phyloP scores from a whole-genome alignment of 2,888 invertebrate genomes.

The Leistus spinibarbis region DNA sequence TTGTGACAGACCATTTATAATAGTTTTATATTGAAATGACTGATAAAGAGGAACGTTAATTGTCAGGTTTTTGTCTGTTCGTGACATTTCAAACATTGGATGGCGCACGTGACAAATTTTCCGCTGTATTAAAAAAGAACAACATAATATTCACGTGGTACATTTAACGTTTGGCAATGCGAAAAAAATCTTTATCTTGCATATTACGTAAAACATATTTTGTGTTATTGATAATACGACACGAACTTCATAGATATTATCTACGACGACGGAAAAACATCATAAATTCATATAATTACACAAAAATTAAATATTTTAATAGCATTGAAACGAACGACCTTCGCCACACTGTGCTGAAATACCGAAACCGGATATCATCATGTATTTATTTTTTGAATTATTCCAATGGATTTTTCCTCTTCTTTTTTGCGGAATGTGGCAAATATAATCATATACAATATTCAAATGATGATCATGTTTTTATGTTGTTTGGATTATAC shows the following conservation, averaged over 20 bases:
- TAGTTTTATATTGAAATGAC: background rate
- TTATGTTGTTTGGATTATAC: no score
- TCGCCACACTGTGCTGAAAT: background rate
- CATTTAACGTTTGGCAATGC: no score
- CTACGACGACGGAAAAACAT: background rate
- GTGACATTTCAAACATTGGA: background rate
- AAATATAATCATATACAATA: background rate
- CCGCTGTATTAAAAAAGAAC: background rate
- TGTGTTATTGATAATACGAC: background rate
- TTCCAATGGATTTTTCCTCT: no score
- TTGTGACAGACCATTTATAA: background rate
- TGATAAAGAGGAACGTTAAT: background rate
- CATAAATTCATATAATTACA: background rate
- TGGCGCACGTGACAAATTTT: background rate
- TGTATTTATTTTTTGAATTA: background rate
- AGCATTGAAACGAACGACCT: background rate
- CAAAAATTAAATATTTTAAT: background rate
- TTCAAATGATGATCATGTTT: no score
- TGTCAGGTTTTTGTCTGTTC: background rate
- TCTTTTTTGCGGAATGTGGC: background rate
- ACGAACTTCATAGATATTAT: background rate
- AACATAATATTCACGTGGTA: background rate
- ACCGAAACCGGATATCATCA: background rate
- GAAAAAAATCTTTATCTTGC: background rate
- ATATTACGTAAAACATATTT: conserved; percentile 19